These are phyloP conservation scores for Himalopsyche kuldschensis DNA, from an alignment of 2,888 invertebrate species.

Conservation along the genomic window DNA sequence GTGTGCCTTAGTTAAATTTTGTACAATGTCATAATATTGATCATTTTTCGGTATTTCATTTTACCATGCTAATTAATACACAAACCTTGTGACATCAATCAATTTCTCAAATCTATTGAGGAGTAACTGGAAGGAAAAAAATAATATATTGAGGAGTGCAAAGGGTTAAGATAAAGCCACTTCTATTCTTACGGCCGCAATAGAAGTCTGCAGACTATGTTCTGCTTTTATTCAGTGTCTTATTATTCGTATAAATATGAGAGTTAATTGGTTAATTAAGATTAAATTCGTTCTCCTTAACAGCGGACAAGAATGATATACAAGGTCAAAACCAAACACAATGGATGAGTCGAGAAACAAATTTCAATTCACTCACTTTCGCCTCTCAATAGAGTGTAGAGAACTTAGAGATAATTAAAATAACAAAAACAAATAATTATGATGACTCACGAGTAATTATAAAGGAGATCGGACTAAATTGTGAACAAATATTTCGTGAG, in stretches of 20 bases:
- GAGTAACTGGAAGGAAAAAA: too few relatives aligned
- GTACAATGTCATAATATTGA: too few relatives aligned
- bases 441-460: not conserved
- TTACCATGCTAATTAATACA: too few relatives aligned
- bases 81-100: too few relatives aligned
- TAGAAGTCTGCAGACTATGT: not conserved
- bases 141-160: too few relatives aligned
- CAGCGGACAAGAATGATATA: not conserved
- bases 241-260: not conserved
- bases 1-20: too few relatives aligned
- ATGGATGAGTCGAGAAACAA: not conserved
- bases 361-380: not conserved
- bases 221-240: not conserved
- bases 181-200: too few relatives aligned
- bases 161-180: too few relatives aligned
- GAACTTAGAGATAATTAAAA: not conserved
- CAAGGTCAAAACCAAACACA: not conserved
- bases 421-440: not conserved
- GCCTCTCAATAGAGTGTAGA: not conserved
- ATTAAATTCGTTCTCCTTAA: not conserved
- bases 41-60: too few relatives aligned
- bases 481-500: not conserved
- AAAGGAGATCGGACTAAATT: not conserved
- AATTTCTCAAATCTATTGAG: too few relatives aligned
- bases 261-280: not conserved